Percentiles rank a stretch among this genome's conserved stretches.
Evolutionary conservation across 2,888 invertebrate genomes (phyloP).

Genomic region (Athalia cordata): DNA sequence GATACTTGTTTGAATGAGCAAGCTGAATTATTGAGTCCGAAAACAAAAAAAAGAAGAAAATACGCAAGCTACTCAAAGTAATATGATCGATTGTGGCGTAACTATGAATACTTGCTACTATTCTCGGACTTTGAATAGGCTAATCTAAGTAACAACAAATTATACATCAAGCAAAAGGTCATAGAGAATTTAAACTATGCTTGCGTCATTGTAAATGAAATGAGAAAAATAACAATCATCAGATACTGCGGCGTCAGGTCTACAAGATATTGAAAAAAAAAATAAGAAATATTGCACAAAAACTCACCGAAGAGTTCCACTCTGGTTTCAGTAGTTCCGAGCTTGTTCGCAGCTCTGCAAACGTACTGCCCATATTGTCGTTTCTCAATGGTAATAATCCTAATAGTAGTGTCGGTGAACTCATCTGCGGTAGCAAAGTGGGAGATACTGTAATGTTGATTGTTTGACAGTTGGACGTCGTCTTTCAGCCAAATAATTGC

Average conservation of each 20-base stretch:
- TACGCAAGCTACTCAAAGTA: too few relatives aligned
- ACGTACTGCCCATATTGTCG: slow-evolving; percentile 90
- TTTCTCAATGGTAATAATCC: slow-evolving; percentile 93
- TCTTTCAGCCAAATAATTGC: slow-evolving; percentile 95
- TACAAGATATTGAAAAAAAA: background rate
- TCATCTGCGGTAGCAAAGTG: slow-evolving; percentile 95
- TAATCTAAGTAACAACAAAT: too few relatives aligned
- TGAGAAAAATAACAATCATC: too few relatives aligned
- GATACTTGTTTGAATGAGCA: background rate
- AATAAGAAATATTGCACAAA: background rate
- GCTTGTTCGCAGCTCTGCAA: slow-evolving; percentile 92
- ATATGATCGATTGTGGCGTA: too few relatives aligned
- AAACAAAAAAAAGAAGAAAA: too few relatives aligned
- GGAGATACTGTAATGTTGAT: slow-evolving; percentile 93
- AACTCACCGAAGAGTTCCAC: slow-evolving; percentile 89
- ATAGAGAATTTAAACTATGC: too few relatives aligned
- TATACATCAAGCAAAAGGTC: too few relatives aligned
- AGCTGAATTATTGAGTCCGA: background rate
- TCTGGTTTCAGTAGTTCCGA: slow-evolving; percentile 86
- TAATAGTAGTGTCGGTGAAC: slow-evolving; percentile 91
- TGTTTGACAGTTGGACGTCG: slow-evolving; percentile 86
- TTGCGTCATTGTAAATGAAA: too few relatives aligned
- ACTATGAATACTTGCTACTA: too few relatives aligned
- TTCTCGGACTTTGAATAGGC: too few relatives aligned
- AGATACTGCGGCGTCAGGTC: background rate